Evolutionary conservation across 30 jellyfish, hydroid and myxozoan species (phyloP).

Genomic region (Mastigias papua): DNA sequence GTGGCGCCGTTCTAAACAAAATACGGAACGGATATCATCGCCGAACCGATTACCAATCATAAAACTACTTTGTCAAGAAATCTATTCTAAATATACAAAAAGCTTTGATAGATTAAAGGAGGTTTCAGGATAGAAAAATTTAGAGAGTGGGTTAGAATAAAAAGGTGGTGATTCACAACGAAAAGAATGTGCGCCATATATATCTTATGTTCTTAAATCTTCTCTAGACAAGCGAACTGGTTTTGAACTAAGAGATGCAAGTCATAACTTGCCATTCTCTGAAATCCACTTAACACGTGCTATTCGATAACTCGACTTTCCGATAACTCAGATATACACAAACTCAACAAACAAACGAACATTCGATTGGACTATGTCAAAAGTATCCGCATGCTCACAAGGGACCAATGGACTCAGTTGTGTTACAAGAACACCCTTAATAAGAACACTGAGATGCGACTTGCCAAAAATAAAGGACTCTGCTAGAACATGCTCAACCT

Average conservation of each 20-base stretch:
- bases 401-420: too few relatives aligned
- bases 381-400: too few relatives aligned
- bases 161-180: neutral
- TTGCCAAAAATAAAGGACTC: too few relatives aligned
- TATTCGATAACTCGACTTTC: too few relatives aligned
- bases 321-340: too few relatives aligned
- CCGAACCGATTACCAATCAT: neutral
- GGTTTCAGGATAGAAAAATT: neutral
- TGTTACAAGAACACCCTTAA: too few relatives aligned
- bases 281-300: too few relatives aligned
- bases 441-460: too few relatives aligned
- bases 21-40: neutral
- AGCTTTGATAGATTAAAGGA: neutral
- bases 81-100: neutral
- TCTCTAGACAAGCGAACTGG: neutral
- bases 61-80: neutral
- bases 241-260: neutral
- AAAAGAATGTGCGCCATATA: neutral
- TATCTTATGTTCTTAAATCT: neutral
- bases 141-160: neutral
- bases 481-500: too few relatives aligned
- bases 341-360: too few relatives aligned
- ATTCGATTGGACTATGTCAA: too few relatives aligned
- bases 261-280: neutral
- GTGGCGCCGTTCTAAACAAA: neutral